phyloP scores from a whole-genome alignment of 2,113 vertebrate genomes.

The Lontra canadensis region DNA sequence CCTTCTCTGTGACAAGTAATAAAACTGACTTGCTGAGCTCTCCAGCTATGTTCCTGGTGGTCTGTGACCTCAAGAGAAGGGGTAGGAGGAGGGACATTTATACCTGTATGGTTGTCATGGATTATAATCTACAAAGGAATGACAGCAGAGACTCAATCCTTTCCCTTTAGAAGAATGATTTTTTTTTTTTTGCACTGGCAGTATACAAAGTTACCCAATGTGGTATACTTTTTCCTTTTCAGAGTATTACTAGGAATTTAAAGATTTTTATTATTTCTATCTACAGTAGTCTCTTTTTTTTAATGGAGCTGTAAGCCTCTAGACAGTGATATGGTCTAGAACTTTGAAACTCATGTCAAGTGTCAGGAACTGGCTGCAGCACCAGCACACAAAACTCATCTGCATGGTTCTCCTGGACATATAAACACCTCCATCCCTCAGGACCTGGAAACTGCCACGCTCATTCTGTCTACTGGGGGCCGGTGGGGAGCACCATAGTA shows the following conservation, averaged over 20 bases:
- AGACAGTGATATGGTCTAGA: conserved; percentile 90
- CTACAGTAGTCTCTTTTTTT: background rate
- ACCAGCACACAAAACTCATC: conserved; percentile 93
- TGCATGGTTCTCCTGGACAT: conserved; percentile 89
- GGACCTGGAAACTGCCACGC: background rate
- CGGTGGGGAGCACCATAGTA: fast-evolving
- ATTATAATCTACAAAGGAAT: background rate
- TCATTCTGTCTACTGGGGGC: background rate
- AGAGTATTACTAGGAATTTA: background rate
- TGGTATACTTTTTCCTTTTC: background rate
- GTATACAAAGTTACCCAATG: background rate
- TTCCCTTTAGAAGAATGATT: background rate
- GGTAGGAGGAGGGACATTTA: background rate
- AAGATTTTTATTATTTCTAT: conserved; percentile 15
- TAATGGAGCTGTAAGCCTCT: conserved; percentile 86
- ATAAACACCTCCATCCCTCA: conserved; percentile 88
- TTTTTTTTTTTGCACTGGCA: background rate
- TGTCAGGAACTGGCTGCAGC: conserved; percentile 92
- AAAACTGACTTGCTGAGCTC: background rate
- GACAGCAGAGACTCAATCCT: background rate
- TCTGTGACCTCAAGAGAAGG: background rate
- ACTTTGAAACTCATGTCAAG: conserved; percentile 93
- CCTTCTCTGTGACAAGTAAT: background rate
- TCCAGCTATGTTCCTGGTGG: background rate
- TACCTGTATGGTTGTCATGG: background rate